phyloP scores from a whole-genome alignment of 2,113 vertebrate species.

The Antechinus flavipes region DNA sequence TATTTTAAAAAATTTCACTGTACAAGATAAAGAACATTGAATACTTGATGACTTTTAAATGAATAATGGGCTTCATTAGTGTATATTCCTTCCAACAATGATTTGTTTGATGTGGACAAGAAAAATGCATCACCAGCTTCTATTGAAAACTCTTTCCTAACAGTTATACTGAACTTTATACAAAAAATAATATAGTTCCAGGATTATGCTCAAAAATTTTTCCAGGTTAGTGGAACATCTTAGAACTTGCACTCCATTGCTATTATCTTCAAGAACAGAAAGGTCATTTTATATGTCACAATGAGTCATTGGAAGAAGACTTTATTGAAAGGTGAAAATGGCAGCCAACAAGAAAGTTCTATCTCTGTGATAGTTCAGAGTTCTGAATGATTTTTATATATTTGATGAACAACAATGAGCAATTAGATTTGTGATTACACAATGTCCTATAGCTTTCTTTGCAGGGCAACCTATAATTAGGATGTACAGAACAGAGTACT shows the following conservation, averaged over 20 bases:
- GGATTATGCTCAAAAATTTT: background rate
- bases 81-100: background rate
- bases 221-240: background rate
- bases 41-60: background rate
- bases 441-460: constrained; percentile 22
- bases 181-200: background rate
- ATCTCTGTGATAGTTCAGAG: background rate
- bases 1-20: background rate
- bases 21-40: background rate
- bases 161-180: background rate
- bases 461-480: constrained; percentile 61
- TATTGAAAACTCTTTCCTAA: background rate
- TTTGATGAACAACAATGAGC: constrained; percentile 8
- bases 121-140: background rate
- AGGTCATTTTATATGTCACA: background rate
- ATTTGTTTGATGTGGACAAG: background rate
- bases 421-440: constrained; percentile 6
- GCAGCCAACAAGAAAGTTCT: background rate
- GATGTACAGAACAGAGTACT: constrained; percentile 69
- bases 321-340: background rate
- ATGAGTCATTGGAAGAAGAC: background rate
- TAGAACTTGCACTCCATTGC: background rate
- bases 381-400: background rate
- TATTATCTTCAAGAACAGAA: background rate
- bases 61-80: background rate